These are phyloP conservation scores for Sinocyclocheilus anshuiensis DNA, from an alignment of 2,113 vertebrate species.

Conservation along the genomic window DNA sequence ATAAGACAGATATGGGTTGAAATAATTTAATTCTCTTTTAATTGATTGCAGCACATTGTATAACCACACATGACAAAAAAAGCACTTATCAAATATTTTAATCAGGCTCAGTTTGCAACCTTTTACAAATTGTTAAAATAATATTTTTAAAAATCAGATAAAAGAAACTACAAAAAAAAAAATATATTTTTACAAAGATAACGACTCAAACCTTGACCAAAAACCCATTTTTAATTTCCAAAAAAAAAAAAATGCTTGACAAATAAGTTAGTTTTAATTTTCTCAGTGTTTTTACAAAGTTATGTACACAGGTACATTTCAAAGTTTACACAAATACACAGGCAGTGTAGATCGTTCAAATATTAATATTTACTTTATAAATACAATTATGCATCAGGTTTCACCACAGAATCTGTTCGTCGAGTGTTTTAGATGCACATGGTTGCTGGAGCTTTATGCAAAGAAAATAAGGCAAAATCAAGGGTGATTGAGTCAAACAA, in stretches of 20 bases:
- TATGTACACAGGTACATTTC: conserved; percentile 80
- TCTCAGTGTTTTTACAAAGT: conserved; percentile 99
- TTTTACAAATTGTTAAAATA: conserved; percentile 80
- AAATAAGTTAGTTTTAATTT: conserved; percentile 99
- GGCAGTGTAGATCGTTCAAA: conserved; percentile 73
- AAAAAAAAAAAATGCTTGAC: conserved; percentile 68
- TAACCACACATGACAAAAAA: conserved; percentile 85
- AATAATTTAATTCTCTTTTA: conserved; percentile 70
- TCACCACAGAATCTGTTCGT: conserved; percentile 55
- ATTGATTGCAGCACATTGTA: conserved; percentile 80
- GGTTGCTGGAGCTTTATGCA: background rate
- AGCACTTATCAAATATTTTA: conserved; percentile 76
- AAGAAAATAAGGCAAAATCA: background rate
- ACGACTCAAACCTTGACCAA: too few species aligned
- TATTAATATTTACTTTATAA: conserved; percentile 61
- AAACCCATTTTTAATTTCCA: too few species aligned
- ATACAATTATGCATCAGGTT: conserved; percentile 57
- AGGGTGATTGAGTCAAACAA: conserved; percentile 39
- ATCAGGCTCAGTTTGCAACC: conserved; percentile 99
- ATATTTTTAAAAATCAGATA: conserved; percentile 67
- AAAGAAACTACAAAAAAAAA: conserved; percentile 72
- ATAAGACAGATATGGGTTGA: conserved; percentile 40
- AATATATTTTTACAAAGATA: conserved; percentile 63
- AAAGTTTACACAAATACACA: conserved; percentile 80
- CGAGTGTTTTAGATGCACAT: conserved; percentile 44